These are phyloP conservation scores for Delphinapterus leucas DNA, from an alignment of 2,113 vertebrate genomes.

Conservation along the genomic window DNA sequence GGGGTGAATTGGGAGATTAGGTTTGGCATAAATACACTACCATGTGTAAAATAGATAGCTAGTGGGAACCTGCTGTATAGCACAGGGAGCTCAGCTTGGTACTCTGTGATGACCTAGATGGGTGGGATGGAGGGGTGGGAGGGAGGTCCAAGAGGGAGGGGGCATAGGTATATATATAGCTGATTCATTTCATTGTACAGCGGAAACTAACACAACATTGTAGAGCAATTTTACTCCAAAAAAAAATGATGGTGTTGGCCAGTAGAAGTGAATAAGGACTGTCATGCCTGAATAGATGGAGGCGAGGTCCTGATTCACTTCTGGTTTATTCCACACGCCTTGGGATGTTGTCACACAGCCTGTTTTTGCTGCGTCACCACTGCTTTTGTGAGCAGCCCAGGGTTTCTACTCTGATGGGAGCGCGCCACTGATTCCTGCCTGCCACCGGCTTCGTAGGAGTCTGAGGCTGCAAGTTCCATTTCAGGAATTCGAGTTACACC, in stretches of 20 bases:
- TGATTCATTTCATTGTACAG: too few relatives aligned
- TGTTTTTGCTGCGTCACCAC: not conserved
- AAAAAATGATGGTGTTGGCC: not conserved
- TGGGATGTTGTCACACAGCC: not conserved
- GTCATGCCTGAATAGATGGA: not conserved
- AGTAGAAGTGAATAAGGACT: not conserved
- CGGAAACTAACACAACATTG: too few relatives aligned
- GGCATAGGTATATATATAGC: too few relatives aligned
- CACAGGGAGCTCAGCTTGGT: too few relatives aligned
- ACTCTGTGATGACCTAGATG: too few relatives aligned
- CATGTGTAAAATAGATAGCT: too few relatives aligned
- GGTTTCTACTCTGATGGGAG: slow-evolving; percentile 38
- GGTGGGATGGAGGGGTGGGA: too few relatives aligned
- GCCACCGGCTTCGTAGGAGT: not conserved
- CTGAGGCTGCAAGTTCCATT: not conserved
- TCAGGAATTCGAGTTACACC: not conserved
- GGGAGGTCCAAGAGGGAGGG: too few relatives aligned
- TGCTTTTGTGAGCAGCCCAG: slow-evolving; percentile 36
- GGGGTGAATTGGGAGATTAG: too few relatives aligned
- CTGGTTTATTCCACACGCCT: not conserved
- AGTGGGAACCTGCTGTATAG: too few relatives aligned
- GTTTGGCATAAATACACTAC: too few relatives aligned
- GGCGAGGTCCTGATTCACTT: not conserved
- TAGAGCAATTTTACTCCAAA: too few relatives aligned
- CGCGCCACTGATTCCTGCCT: not conserved